Evolutionary conservation across 2,113 vertebrate genomes (phyloP), one percentile per base, ranked within the genome.

Genomic region (Cairina moschata): DNA sequence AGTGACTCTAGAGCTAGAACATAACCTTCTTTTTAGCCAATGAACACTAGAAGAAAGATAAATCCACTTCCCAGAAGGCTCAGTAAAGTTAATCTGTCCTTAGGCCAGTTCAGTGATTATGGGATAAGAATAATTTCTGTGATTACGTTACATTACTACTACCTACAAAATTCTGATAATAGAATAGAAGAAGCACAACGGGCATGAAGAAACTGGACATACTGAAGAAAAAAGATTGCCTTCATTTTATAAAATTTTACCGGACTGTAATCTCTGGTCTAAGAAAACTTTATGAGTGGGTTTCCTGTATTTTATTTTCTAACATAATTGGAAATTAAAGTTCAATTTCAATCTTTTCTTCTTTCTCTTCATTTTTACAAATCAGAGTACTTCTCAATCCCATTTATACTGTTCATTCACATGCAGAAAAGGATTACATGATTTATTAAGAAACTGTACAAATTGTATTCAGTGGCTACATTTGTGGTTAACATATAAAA

Each of bases 301-400:
- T 58, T 74, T 74, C 22, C 7, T 42, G 85, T 44, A 26, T 56
- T 83, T 88, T 76, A 66, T 77, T 86, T 72, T 55, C 6, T 32
- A 50, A n/a, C 4, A 58, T 13, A 90, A 50, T 21, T 3, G 11
- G 1, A 17, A 93, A 58, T 69, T 63, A 32, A 20, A 60, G 4
- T 59, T 89, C 54, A 66, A 1, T 26, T 91, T 87, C 59, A 66
- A 58, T 80, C 3, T 38, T 54, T 7, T 38, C 46, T 78, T 32
- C 3, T 34, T 26, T 58, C 6, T 0, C 5, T 5, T 0, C 1
- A 4, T 36, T 71, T 80, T 68, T 80, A 9, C 3, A 3, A 56
- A 69, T 42, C 17, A 44, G 23, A 91, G 63, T 65, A 58, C 2
- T 54, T 6, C 34, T 69, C 15, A 50, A 6, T 34, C 23, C 6